Conservation (phyloP, 2,888 invertebrate species). For the Herminia tarsipennalis region DNA sequence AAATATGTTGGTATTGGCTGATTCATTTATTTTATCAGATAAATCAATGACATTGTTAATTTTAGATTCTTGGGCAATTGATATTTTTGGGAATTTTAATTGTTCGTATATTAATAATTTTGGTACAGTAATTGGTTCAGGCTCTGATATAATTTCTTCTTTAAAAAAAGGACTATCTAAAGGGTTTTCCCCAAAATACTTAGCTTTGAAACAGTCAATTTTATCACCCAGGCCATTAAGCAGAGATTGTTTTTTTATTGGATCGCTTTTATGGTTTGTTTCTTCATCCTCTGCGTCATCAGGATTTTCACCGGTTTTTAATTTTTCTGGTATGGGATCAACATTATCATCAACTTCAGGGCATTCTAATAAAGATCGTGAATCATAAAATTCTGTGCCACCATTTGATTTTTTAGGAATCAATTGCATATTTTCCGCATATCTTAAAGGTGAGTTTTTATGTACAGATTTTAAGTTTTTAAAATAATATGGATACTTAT, state of each 20-base stretch:
- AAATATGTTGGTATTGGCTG: constrained; percentile 42
- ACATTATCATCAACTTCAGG: constrained; percentile 83
- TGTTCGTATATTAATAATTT: constrained; percentile 47
- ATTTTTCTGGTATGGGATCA: constrained; percentile 83
- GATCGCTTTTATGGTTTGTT: constrained; percentile 49
- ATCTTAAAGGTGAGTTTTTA: constrained; percentile 87
- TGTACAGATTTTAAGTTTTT: constrained; percentile 66
- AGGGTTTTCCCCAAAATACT: constrained; percentile 91
- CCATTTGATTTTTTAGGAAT: constrained; percentile 88
- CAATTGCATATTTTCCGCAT: constrained; percentile 87
- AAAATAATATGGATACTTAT: constrained; percentile 89
- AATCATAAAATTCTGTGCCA: constrained; percentile 90
- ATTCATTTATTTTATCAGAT: constrained; percentile 28
- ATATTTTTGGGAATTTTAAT: constrained; percentile 26
- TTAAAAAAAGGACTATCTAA: constrained; percentile 90
- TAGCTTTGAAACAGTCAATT: constrained; percentile 90
- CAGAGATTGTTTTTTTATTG: constrained; percentile 73
- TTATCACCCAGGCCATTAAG: constrained; percentile 89
- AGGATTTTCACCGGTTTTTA: constrained; percentile 65
- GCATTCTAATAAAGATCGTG: constrained; percentile 81
- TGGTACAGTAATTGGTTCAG: constrained; percentile 70
- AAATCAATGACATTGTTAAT: constrained; percentile 16
- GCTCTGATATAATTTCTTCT: constrained; percentile 81
- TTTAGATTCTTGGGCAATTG: constrained; percentile 23
- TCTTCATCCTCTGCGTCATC: constrained; percentile 49